Evolutionary conservation across 2,888 invertebrate species (phyloP), one percentile per base, ranked within the genome.

Genomic region (Catocala fraxini): DNA sequence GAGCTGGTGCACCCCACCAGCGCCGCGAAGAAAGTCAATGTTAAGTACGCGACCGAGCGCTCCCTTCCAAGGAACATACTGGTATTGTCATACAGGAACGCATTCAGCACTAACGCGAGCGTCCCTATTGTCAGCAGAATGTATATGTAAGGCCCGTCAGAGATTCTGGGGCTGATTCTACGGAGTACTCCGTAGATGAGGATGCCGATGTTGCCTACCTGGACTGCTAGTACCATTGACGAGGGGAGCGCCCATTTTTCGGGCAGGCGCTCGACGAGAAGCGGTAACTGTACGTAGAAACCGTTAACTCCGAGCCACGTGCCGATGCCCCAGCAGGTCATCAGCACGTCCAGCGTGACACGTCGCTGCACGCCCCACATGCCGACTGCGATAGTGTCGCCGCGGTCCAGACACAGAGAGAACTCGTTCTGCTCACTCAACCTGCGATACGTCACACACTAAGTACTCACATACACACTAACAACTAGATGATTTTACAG

Each of bases 241-340:
- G 98, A 96, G 0, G 98, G 97, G 65, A 99, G 95, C 81, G 95
- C 95, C 98, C 98, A 99, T 80, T 96, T 95, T 93, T 99, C 99
- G 0, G 99, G 98, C 54, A 98, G 96, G 45, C 92, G 92, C 68
- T 96, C 95, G 7, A 98, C 97, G 60, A 99, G 93, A 70, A 98
- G 92, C n/a, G 98, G 98, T 69, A 98, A 91, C 89, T 99, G 98
- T 70, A 98, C 97, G 94, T 96, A 99, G 68, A 98, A 95, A 9
- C 97, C 97, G 92, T 98, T 99, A 59, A 98, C 96, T 51, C 97
- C 97, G 75, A 98, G 95, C 98, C 98, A 99, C 45, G 98, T 96
- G 81, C 97, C 97, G 58, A 97, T 94, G 47, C 97, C 97, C 89
- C 98, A 98, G 78, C 97, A 91, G 65, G 96, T 95, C 73, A 97